Base-by-base conservation (phyloP, 2,888 invertebrate genomes). In the Luperina nickerlii region DNA sequence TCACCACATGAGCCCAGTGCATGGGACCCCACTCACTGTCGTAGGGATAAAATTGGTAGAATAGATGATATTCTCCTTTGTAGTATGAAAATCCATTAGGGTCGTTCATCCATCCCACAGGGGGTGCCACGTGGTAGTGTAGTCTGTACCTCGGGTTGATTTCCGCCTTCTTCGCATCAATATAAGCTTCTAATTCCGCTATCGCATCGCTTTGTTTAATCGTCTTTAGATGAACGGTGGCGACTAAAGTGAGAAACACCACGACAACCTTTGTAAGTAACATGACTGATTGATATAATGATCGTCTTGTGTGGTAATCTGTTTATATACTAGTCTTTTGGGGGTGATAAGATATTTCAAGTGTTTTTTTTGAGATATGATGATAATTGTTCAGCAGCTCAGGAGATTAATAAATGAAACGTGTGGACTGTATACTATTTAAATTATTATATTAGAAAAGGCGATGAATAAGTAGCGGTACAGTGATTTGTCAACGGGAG, bases 71-170 rank as follows among this genome's bases (percentile, higher is more conserved):
- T 86, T 96, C 93, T n/a, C 96, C 97, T 68, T 96, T 95, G 89
- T 94, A 96, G 87, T 92, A 97, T 0, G 96, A 95, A 88, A 97
- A 96, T 13, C 97, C 97, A 81, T 97, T 97, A 0, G 97, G 97
- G 79, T 97, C 97, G 86, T 97, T 97, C 91, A 97, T 96, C 97
- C 97, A 97, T 24, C 97, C 97, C 0, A 96, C 95, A 0, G 96
- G 96, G 0, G 95, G 95, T 0, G 93, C 90, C 6, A 96, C 92
- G 84, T 97, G 97, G 81, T 96, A 97, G 3, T 94, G 94, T 8
- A 93, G 91, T 80, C 95, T 91, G 84, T 93, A 97, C 45, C 96
- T 92, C 3, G 91, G 93, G 74, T 96, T 95, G 11, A 97, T 93
- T 11, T 95, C 92, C 8, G 85, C 69, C 77, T 91, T 94, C 83